These are phyloP conservation scores for Apodemus speciosus DNA, from an alignment of 2,113 vertebrate species.

Conservation along the genomic window DNA sequence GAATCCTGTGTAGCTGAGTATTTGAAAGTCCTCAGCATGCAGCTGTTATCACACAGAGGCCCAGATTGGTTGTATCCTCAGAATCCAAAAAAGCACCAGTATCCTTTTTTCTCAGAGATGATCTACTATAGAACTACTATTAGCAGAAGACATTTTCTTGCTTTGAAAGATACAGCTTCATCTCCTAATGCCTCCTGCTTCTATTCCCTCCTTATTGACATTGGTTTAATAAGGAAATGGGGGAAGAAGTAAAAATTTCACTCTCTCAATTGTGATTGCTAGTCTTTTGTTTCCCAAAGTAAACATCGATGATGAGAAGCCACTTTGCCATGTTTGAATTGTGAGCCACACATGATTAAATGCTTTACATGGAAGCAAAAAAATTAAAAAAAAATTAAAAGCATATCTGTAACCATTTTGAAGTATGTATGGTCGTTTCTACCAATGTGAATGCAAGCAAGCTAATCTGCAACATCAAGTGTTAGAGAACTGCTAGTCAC, in stretches of 20 bases:
- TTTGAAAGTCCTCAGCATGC: constrained; percentile 76
- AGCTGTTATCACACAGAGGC: constrained; percentile 78
- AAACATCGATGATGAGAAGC: constrained; percentile 67
- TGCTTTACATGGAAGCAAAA: constrained; percentile 1
- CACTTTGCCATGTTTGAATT: constrained; percentile 27
- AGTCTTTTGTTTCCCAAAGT: constrained; percentile 76
- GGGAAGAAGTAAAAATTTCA: not conserved
- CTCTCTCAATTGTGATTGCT: constrained; percentile 47
- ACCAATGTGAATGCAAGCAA: constrained; percentile 47
- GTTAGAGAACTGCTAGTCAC: not conserved
- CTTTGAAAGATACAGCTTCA: constrained; percentile 52
- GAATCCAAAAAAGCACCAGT: constrained; percentile 72
- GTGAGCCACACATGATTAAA: constrained; percentile 56
- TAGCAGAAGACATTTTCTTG: constrained; percentile 60
- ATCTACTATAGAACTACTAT: constrained; percentile 58
- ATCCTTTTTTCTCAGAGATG: constrained; percentile 65
- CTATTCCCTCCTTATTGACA: constrained; percentile 14
- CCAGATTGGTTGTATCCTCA: constrained; percentile 76
- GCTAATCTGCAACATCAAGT: constrained; percentile 52
- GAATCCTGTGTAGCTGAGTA: constrained; percentile 64
- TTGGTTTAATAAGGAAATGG: constrained; percentile 56
- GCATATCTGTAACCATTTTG: not conserved
- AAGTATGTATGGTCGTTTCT: constrained; percentile 47
- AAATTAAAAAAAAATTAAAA: constrained; percentile 20
- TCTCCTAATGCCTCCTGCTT: constrained; percentile 38